phyloP scores from a whole-genome alignment of 2,113 vertebrate species.

The Rafetus swinhoei region DNA sequence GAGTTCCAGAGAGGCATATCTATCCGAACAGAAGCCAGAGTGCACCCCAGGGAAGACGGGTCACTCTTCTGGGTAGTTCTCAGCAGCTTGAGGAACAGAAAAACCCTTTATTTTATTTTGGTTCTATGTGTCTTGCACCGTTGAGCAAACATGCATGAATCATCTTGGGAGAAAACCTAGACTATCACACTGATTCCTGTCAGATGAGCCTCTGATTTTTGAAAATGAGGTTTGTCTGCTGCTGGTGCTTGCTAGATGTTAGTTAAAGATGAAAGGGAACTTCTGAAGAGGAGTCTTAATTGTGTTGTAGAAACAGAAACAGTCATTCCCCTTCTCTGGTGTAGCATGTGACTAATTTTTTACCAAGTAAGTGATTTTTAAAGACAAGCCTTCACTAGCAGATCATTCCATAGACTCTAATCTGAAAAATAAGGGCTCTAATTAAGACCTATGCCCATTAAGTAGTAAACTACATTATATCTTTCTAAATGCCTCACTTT shows the following conservation, averaged over 20 bases:
- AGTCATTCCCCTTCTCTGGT: neutral
- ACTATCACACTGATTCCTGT: neutral
- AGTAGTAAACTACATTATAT: neutral
- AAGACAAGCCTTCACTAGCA: neutral
- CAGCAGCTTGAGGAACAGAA: neutral
- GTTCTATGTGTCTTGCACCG: neutral
- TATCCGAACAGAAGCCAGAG: neutral
- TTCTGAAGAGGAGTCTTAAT: neutral
- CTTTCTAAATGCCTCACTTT: neutral
- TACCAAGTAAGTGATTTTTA: neutral
- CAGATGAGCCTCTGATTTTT: neutral
- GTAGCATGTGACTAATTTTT: neutral
- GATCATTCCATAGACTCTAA: neutral
- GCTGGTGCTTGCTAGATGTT: neutral
- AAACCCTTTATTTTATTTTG: neutral
- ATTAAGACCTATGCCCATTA: neutral
- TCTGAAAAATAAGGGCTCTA: neutral
- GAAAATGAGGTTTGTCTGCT: neutral
- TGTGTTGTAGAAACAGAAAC: constrained; percentile 12
- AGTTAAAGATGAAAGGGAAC: neutral
- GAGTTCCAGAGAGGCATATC: neutral
- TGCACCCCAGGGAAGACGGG: no score
- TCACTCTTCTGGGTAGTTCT: neutral
- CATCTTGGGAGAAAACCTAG: neutral
- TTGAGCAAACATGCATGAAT: neutral